Conservation (phyloP, 2,797 vertebrate genomes). For the Chaunax sp. region DNA sequence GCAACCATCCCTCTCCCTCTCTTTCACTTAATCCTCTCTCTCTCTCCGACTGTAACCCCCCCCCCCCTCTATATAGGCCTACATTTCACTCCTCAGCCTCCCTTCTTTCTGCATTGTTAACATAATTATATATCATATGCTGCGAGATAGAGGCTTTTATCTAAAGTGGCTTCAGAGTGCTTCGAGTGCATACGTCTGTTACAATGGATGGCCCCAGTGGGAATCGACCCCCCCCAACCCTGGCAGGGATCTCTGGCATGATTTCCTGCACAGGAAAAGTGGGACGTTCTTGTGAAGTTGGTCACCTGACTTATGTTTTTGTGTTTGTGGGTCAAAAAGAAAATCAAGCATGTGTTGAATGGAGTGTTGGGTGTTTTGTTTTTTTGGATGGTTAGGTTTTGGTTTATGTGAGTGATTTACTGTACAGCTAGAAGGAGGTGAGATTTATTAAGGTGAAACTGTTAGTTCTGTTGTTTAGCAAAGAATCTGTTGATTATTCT, state of each 20-base stretch:
- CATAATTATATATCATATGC: slow-evolving; percentile 38
- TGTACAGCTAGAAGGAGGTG: neutral
- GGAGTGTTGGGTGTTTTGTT: slow-evolving; percentile 10
- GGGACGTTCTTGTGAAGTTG: slow-evolving; percentile 1
- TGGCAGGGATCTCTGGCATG: neutral
- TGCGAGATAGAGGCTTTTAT: slow-evolving; percentile 40
- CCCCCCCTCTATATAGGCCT: slow-evolving; percentile 11
- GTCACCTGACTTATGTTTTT: slow-evolving; percentile 5
- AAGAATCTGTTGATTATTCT: too few relatives aligned
- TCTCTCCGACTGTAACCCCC: slow-evolving; percentile 18
- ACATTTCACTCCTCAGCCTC: slow-evolving; percentile 34
- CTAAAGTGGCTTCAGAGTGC: slow-evolving; percentile 25
- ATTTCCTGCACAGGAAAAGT: neutral
- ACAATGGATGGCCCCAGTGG: neutral
- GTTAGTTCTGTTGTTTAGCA: neutral
- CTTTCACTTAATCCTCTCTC: slow-evolving; percentile 48
- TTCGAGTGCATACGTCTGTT: slow-evolving; percentile 1
- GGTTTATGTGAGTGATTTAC: neutral
- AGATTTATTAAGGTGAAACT: neutral
- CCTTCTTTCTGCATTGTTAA: slow-evolving; percentile 1
- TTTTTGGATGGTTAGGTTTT: too few relatives aligned
- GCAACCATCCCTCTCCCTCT: slow-evolving; percentile 46
- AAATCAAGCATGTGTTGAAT: slow-evolving; percentile 5
- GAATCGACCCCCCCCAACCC: slow-evolving; percentile 31
- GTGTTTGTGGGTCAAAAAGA: slow-evolving; percentile 28